phyloP scores from a whole-genome alignment of 2,113 vertebrate genomes.

The Phylloscopus trochiloides region DNA sequence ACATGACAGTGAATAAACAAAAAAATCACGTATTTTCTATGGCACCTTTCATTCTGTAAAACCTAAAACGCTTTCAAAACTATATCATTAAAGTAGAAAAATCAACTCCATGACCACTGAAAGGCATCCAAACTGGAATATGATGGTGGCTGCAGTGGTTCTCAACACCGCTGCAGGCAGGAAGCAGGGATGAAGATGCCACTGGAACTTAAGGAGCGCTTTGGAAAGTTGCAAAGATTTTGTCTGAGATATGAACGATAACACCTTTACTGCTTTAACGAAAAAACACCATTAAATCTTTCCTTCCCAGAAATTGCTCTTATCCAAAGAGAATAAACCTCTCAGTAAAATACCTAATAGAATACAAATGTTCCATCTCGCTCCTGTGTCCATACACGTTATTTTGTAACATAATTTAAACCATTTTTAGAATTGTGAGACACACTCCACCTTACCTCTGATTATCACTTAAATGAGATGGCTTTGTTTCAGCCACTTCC shows the following conservation, averaged over 20 bases:
- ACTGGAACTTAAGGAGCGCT: background rate
- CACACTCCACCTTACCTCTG: background rate
- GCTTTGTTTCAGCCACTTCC: background rate
- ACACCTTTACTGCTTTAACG: background rate
- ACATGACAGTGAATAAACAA: background rate
- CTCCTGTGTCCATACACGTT: accelerated
- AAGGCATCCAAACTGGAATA: background rate
- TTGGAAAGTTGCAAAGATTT: background rate
- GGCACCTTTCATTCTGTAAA: background rate
- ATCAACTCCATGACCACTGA: background rate
- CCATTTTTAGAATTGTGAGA: background rate
- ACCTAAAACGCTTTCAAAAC: background rate
- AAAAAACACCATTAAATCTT: background rate
- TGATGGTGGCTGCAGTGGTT: background rate
- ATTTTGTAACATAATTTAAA: background rate
- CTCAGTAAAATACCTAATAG: background rate
- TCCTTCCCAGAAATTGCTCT: background rate
- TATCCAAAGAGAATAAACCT: background rate
- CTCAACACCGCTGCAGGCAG: background rate
- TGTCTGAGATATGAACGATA: background rate
- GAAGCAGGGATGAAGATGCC: background rate
- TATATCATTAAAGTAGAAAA: background rate
- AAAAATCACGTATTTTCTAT: background rate
- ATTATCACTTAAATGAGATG: background rate
- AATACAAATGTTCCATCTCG: background rate